Conservation (phyloP, 2,888 invertebrate genomes). For the Kryphioiulus occultus region DNA sequence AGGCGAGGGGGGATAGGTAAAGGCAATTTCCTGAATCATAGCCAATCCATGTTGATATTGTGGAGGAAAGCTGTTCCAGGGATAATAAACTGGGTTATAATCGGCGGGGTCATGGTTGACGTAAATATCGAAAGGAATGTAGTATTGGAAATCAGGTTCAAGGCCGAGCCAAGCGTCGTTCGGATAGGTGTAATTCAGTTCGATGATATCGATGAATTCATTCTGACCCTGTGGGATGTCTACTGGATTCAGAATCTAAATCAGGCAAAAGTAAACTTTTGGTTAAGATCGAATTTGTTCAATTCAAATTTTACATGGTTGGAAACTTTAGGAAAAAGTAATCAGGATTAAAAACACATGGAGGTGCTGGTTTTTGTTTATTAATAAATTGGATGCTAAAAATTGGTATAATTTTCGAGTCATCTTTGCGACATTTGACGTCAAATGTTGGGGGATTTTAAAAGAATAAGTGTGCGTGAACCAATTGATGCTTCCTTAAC, state of each 20-base stretch:
- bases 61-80: conserved; percentile 55
- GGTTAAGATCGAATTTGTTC: conserved; percentile 49
- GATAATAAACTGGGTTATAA: conserved; percentile 70
- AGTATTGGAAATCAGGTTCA: conserved; percentile 79
- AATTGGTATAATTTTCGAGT: too few species aligned
- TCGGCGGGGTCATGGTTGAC: conserved; percentile 81
- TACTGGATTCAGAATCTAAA: conserved; percentile 21
- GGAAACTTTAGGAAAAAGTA: too few species aligned
- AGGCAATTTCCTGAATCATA: conserved; percentile 86
- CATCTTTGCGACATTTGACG: too few species aligned
- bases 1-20: conserved; percentile 76
- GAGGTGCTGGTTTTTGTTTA: too few species aligned
- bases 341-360: too few species aligned
- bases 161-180: conserved; percentile 69
- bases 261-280: background rate
- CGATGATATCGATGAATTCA: conserved; percentile 56
- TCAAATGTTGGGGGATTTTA: too few species aligned
- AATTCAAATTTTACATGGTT: too few species aligned
- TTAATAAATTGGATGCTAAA: too few species aligned
- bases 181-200: conserved; percentile 59
- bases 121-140: conserved; percentile 87
- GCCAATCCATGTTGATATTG: conserved; percentile 70
- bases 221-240: background rate
- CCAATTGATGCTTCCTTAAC: too few species aligned
- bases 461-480: too few species aligned